Percentiles rank a stretch among this genome's conserved stretches.
These are phyloP conservation scores for Paracentrotus lividus DNA, from an alignment of 53 echinoderm and acorn worm species.

Conservation along the genomic window DNA sequence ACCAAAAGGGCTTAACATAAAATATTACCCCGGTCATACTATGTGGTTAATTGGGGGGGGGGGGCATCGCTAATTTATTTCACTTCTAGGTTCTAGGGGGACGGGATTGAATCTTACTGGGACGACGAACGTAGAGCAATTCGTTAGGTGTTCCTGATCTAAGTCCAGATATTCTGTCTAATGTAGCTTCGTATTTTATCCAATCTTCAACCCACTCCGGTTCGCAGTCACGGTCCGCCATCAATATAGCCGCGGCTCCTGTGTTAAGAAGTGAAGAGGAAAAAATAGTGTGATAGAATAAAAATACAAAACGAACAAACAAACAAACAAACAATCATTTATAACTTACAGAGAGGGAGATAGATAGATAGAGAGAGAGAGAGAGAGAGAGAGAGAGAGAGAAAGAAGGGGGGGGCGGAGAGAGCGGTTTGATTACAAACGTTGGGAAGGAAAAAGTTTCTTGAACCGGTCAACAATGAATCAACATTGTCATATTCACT, in stretches of 20 bases:
- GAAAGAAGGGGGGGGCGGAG: background rate
- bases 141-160: slow-evolving; percentile 24
- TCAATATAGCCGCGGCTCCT: slow-evolving; percentile 52
- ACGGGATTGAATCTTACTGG: too few relatives aligned
- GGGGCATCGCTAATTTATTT: too few relatives aligned
- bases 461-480: too few relatives aligned
- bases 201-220: background rate
- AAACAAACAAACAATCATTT: too few relatives aligned
- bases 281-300: background rate
- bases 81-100: background rate
- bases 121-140: slow-evolving; percentile 20
- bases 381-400: background rate
- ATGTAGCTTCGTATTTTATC: background rate
- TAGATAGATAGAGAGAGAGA: background rate
- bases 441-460: too few relatives aligned
- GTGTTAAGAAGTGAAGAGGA: background rate
- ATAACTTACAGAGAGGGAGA: background rate
- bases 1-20: too few relatives aligned
- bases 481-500: too few relatives aligned
- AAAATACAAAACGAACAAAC: background rate
- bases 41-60: too few relatives aligned
- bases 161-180: slow-evolving; percentile 1
- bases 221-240: slow-evolving; percentile 16
- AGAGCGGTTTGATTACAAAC: too few relatives aligned
- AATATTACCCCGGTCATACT: too few relatives aligned